Base-by-base conservation (phyloP, 2,113 vertebrate species). In the Tyrannus savana region DNA sequence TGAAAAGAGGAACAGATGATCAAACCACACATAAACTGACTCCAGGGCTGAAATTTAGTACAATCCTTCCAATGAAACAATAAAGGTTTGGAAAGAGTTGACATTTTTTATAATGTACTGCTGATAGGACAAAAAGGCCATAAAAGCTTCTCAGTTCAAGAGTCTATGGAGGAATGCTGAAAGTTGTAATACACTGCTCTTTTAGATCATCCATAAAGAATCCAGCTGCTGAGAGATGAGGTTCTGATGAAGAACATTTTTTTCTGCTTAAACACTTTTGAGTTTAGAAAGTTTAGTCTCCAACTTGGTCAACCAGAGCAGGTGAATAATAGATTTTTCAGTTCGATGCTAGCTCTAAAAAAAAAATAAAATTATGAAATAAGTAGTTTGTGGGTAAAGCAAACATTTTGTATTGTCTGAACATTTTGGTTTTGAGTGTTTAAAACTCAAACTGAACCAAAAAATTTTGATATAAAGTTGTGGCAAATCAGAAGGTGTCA, bases 121-220 rank as follows among this genome's bases (percentile, higher is more conserved):
- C 35, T 30, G 44, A 59, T 44, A 93, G 84, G 64, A 81, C 39
- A 94, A 75, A 93, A 89, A 77, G 67, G 83, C 39, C 14, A 88
- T 63, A 94, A 74, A 85, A 87, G 62, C 37, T 88, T 77, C 84
- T 80, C 83, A 31, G 73, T 93, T 95, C 58, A 91, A 55, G 64
- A 74, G 23, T 62, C 58, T 60, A 55, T 10, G 46, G 81, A 77
- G 64, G 42, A 52, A 75, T 93, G 83, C 82, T 86, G 75, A 71
- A 89, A 91, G 62, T 87, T 62, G 18, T 71, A 95, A 96, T 73
- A 69, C 46, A 47, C 24, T 6, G 5, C 44, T 46, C 31, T 47
- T 73, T 55, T 66, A 83, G 64, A 94, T 86, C 35, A 93, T 55
- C 49, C 66, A 35, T 78, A 59, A 94, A 90, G 72, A 52, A 91